A percentile compares a stretch with the other conserved stretches of the same genome.
Conservation (phyloP, 2,888 invertebrate genomes). For the Cataglyphis albicans region DNA sequence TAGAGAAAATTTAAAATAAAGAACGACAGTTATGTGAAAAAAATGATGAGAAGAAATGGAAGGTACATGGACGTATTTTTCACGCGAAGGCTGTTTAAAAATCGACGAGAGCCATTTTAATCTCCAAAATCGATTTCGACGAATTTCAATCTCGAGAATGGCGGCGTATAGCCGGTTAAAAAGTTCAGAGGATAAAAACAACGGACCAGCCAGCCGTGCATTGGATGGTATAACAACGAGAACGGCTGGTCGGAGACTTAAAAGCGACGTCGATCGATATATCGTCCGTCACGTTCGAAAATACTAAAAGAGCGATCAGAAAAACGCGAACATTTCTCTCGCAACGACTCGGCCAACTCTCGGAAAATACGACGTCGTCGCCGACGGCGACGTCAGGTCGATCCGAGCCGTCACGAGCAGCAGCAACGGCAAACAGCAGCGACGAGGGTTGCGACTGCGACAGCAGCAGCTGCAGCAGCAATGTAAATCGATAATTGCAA, state of each 20-base stretch:
- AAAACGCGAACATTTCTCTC: slow-evolving; percentile 15
- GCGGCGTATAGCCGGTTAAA: neutral
- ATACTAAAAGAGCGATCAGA: slow-evolving; percentile 24
- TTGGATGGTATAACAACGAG: neutral
- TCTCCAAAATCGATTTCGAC: neutral
- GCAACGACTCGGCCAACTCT: neutral
- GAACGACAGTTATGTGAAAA: neutral
- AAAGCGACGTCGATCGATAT: slow-evolving; percentile 43
- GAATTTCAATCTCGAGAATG: slow-evolving; percentile 30
- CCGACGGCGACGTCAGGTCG: slow-evolving; percentile 8
- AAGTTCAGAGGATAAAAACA: slow-evolving; percentile 28
- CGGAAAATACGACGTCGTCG: slow-evolving; percentile 38
- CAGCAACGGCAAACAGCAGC: neutral
- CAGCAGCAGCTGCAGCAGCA: neutral
- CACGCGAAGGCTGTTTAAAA: neutral
- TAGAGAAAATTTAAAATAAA: neutral
- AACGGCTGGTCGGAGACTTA: neutral
- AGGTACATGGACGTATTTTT: neutral
- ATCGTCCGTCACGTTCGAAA: slow-evolving; percentile 11
- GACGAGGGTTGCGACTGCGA: too few relatives aligned
- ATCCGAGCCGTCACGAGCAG: neutral
- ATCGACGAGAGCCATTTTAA: neutral
- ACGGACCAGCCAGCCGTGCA: neutral
- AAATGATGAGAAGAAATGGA: neutral
- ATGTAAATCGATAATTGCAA: slow-evolving; percentile 57